These are phyloP conservation scores for Malthinus seriepunctatus DNA, from an alignment of 2,888 invertebrate species.

Conservation along the genomic window DNA sequence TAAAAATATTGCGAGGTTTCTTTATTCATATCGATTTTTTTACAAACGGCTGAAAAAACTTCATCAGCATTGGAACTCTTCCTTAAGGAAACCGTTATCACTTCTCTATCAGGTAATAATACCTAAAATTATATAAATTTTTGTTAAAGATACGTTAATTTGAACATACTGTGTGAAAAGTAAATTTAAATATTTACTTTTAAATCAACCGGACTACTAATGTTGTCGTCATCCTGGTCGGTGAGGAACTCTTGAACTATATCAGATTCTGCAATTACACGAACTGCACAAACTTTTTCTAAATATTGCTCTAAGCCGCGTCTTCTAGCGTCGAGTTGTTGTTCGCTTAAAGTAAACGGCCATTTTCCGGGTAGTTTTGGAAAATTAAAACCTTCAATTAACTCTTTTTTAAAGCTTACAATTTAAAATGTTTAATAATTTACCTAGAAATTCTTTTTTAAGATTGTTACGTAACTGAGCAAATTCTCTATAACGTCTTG, in stretches of 20 bases:
- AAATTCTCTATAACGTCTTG: slow-evolving; percentile 94
- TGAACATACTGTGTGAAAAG: not conserved
- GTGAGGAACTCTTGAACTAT: slow-evolving; percentile 97
- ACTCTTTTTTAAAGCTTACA: not conserved
- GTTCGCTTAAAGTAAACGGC: slow-evolving; percentile 96
- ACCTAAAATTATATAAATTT: slow-evolving; percentile 52
- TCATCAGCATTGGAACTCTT: slow-evolving; percentile 89
- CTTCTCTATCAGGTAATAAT: slow-evolving; percentile 88
- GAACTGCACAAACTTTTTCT: slow-evolving; percentile 96
- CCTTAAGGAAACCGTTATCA: slow-evolving; percentile 84
- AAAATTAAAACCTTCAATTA: slow-evolving; percentile 79
- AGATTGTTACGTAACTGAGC: slow-evolving; percentile 84
- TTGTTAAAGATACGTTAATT: not conserved
- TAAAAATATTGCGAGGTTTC: slow-evolving; percentile 89
- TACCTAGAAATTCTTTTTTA: slow-evolving; percentile 90
- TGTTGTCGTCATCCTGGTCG: slow-evolving; percentile 83
- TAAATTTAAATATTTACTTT: slow-evolving; percentile 53
- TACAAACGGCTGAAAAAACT: slow-evolving; percentile 85
- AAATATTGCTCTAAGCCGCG: slow-evolving; percentile 96
- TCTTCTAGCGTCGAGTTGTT: slow-evolving; percentile 92
- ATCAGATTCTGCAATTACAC: slow-evolving; percentile 97
- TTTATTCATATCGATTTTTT: slow-evolving; percentile 79
- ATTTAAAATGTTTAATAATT: slow-evolving; percentile 27
- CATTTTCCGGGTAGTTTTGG: slow-evolving; percentile 98
- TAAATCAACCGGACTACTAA: slow-evolving; percentile 71